A percentile compares a stretch with the other conserved stretches of the same genome.
phyloP scores from a whole-genome alignment of 2,888 invertebrate species.

The Netelia inedita region DNA sequence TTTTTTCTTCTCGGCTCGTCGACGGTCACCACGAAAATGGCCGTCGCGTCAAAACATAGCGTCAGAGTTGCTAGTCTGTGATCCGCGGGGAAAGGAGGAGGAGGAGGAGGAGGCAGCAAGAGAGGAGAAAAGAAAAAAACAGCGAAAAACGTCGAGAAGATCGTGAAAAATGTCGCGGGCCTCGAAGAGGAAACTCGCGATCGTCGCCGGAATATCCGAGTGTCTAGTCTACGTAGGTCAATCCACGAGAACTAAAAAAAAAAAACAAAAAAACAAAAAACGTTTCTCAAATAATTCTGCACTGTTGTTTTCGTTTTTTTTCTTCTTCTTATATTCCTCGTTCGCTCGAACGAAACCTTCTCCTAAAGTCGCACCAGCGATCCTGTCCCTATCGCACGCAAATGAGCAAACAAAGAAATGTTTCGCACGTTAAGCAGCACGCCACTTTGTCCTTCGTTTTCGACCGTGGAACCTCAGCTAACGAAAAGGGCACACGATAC shows the following conservation, averaged over 20 bases:
- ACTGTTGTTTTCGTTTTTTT: not conserved
- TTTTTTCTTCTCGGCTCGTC: constrained; percentile 65
- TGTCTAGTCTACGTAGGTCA: constrained; percentile 83
- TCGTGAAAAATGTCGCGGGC: constrained; percentile 77
- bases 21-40: constrained; percentile 79
- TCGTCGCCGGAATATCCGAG: constrained; percentile 82
- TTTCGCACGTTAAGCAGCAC: constrained; percentile 1
- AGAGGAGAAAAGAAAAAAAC: not conserved
- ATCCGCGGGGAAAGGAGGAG: constrained; percentile 63
- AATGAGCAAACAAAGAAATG: not conserved
- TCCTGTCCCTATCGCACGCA: constrained; percentile 2
- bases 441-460: not conserved
- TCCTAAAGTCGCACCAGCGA: not conserved
- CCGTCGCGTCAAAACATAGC: constrained; percentile 82
- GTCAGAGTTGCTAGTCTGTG: constrained; percentile 75
- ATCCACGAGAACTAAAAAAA: constrained; percentile 11
- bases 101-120: constrained; percentile 18
- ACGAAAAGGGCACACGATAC: not conserved
- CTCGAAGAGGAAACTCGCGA: constrained; percentile 82
- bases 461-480: not conserved
- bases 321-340: not conserved
- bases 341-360: not conserved
- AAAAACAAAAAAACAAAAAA: constrained; percentile 12
- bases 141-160: not conserved
- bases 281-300: not conserved